Evolutionary conservation across 2,113 vertebrate genomes (phyloP).

Genomic region (Salvelinus fontinalis): DNA sequence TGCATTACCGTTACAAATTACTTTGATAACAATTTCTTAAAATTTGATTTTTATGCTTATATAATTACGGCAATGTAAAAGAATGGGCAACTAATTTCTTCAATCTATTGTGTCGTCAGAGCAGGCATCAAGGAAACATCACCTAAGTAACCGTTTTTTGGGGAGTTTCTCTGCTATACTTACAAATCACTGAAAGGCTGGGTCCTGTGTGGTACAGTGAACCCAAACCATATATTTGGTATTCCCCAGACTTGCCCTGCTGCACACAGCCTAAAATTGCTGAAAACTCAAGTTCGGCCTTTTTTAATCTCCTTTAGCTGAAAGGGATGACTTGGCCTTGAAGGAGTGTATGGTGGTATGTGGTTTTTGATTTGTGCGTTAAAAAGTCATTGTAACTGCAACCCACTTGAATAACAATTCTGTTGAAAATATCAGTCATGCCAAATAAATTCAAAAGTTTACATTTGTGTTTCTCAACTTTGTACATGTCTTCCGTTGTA

Average conservation of each 20-base stretch:
- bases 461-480: not conserved
- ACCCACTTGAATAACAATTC: not conserved
- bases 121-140: not conserved
- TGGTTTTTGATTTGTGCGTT: not conserved
- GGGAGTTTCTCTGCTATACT: not conserved
- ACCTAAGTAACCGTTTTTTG: not conserved
- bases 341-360: not conserved
- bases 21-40: not conserved
- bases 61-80: not conserved
- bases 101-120: too few relatives aligned
- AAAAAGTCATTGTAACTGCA: not conserved
- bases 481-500: not conserved
- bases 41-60: not conserved
- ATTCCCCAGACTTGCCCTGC: not conserved
- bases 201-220: not conserved
- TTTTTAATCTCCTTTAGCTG: not conserved
- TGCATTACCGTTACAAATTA: conserved; percentile 3
- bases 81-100: not conserved
- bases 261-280: not conserved
- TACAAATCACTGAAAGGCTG: not conserved
- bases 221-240: not conserved
- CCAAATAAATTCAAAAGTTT: not conserved
- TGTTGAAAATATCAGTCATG: conserved; percentile 4
- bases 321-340: not conserved
- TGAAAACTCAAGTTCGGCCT: not conserved